phyloP scores from a whole-genome alignment of 2,797 vertebrate genomes.

The Myotis vivesi region DNA sequence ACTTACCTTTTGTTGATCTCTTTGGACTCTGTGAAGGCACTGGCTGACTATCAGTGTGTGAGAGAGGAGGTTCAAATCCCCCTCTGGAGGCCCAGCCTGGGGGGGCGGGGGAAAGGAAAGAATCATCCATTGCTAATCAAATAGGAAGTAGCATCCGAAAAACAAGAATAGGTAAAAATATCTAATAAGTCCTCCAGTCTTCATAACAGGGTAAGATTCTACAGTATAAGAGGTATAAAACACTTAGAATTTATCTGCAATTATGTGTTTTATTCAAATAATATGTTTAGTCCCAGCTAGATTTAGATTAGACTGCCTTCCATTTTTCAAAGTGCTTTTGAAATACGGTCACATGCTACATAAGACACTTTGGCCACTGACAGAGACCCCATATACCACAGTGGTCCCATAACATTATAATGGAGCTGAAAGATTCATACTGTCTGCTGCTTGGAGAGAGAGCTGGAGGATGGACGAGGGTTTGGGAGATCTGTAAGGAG shows the following conservation, averaged over 20 bases:
- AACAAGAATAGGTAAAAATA: constrained; percentile 30
- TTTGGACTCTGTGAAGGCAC: constrained; percentile 81
- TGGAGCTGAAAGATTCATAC: neutral
- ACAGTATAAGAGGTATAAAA: neutral
- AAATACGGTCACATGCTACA: neutral
- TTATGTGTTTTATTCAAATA: constrained; percentile 20
- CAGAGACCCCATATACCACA: neutral
- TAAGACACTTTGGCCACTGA: neutral
- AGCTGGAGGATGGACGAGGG: neutral
- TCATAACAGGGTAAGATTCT: neutral
- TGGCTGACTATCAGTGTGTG: constrained; percentile 68
- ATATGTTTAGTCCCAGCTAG: neutral
- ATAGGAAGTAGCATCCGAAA: constrained; percentile 20
- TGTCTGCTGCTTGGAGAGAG: neutral
- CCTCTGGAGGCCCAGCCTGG: constrained; percentile 89
- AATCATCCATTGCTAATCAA: constrained; percentile 25
- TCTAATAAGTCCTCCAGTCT: neutral
- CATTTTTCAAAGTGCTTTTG: constrained; percentile 34
- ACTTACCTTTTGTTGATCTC: constrained; percentile 81
- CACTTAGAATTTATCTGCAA: neutral
- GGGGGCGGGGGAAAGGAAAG: neutral
- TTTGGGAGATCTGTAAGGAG: neutral
- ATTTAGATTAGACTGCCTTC: neutral
- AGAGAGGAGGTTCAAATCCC: constrained; percentile 84
- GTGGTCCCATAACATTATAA: neutral